Conservation (phyloP, 2,888 invertebrate genomes). For the Platycheirus albimanus region DNA sequence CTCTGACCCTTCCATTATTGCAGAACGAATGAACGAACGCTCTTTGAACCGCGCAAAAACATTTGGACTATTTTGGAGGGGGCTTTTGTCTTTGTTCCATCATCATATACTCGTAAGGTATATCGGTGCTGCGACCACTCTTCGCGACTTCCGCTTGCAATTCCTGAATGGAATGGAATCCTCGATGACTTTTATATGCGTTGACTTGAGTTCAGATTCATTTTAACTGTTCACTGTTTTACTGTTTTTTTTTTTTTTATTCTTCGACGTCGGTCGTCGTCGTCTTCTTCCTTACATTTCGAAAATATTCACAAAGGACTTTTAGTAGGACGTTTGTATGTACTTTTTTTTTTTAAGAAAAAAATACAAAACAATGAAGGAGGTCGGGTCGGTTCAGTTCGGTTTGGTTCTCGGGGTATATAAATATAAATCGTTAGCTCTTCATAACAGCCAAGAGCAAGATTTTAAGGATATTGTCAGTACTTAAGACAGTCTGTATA, state of each 20-base stretch:
- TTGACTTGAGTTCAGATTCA: conserved; percentile 69
- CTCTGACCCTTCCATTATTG: conserved; percentile 68
- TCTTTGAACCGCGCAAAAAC: conserved; percentile 58
- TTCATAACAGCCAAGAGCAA: conserved; percentile 59
- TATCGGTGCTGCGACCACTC: conserved; percentile 63
- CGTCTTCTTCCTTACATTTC: conserved; percentile 44
- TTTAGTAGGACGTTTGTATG: conserved; percentile 39
- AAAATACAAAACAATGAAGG: conserved; percentile 62
- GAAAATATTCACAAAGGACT: conserved; percentile 61
- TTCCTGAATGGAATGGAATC: conserved; percentile 72
- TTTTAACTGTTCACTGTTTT: conserved; percentile 66
- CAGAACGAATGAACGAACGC: conserved; percentile 30
- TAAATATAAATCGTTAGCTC: conserved; percentile 65
- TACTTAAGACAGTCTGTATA: conserved; percentile 65
- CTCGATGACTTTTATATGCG: conserved; percentile 72
- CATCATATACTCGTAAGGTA: too few relatives aligned
- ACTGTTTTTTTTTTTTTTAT: too few relatives aligned
- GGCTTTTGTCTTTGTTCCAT: conserved; percentile 63
- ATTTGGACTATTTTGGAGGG: conserved; percentile 66
- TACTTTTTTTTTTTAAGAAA: conserved; percentile 15
- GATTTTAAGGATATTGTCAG: conserved; percentile 67
- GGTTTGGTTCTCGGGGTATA: conserved; percentile 1
- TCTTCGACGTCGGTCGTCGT: too few relatives aligned
- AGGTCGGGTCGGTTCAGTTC: conserved; percentile 48
- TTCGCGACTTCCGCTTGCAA: conserved; percentile 74